phyloP scores from a whole-genome alignment of 2,113 vertebrate species.

The Fregetta grallaria region DNA sequence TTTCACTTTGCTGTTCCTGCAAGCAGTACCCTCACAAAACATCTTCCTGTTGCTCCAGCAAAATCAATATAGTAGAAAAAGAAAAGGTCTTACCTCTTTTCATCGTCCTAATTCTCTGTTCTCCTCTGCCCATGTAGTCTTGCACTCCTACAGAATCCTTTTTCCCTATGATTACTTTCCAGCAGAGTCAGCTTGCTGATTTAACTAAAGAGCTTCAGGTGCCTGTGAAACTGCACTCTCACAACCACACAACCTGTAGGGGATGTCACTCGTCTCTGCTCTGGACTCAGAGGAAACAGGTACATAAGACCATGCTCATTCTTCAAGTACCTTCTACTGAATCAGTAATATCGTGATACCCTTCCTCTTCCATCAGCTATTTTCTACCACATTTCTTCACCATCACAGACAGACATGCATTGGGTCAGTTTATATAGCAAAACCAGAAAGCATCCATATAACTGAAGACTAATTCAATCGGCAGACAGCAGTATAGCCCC shows the following conservation, averaged over 20 bases:
- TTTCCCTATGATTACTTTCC: not conserved
- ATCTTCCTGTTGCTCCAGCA: not conserved
- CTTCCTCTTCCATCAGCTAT: not conserved
- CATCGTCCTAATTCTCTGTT: not conserved
- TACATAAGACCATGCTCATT: fast-evolving
- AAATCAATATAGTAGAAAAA: not conserved
- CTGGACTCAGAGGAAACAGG: not conserved
- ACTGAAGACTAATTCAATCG: not conserved
- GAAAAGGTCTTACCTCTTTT: not conserved
- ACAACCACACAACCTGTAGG: not conserved
- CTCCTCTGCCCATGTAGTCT: not conserved
- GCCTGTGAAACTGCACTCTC: fast-evolving
- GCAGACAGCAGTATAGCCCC: not conserved
- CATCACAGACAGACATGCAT: not conserved
- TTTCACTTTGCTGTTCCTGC: not conserved
- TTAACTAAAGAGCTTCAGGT: not conserved
- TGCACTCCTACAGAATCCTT: not conserved
- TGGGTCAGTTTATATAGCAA: not conserved
- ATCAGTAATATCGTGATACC: not conserved
- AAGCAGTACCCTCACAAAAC: not conserved
- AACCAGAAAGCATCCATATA: not conserved
- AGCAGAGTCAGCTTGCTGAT: not conserved
- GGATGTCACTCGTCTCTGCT: not conserved
- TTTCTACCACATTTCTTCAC: not conserved
- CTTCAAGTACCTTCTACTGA: not conserved